Percentiles rank a stretch among this genome's conserved stretches.
These are phyloP conservation scores for Myoxocephalus aenaeus DNA, from an alignment of 2,797 vertebrate species.

Conservation along the genomic window DNA sequence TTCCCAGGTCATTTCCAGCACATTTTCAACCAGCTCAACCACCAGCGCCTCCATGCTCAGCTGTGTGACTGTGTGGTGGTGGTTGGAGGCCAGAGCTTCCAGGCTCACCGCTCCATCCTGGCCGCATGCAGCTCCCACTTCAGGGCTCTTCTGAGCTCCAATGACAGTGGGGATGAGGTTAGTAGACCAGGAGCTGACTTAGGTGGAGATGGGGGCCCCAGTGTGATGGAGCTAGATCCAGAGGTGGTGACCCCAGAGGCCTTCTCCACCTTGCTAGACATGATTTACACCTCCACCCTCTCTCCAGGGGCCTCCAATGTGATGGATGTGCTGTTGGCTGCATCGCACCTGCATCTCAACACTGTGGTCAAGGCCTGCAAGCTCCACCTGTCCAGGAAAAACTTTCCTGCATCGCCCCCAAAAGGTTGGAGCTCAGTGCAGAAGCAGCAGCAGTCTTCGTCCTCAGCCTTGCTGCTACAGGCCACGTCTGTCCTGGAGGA, in stretches of 20 bases:
- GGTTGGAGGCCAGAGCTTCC: conserved; percentile 93
- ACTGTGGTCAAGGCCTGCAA: conserved; percentile 97
- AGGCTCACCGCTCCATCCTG: conserved; percentile 93
- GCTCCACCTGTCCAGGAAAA: conserved; percentile 93
- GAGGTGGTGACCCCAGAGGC: conserved; percentile 96
- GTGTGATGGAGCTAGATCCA: conserved; percentile 74
- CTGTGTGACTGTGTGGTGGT: conserved; percentile 95
- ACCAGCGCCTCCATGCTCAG: conserved; percentile 94
- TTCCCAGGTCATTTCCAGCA: conserved; percentile 96
- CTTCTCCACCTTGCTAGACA: conserved; percentile 94
- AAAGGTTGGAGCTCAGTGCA: conserved; percentile 86
- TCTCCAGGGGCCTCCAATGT: conserved; percentile 94
- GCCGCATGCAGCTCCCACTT: conserved; percentile 98
- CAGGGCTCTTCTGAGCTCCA: conserved; percentile 91
- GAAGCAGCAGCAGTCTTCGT: conserved; percentile 82
- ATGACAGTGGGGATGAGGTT: conserved; percentile 58
- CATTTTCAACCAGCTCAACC: conserved; percentile 96
- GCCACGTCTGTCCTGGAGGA: conserved; percentile 87
- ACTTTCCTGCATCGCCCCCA: conserved; percentile 90
- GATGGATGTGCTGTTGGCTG: conserved; percentile 96
- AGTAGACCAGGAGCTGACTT: conserved; percentile 24
- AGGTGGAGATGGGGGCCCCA: conserved; percentile 27
- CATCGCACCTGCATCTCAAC: conserved; percentile 96
- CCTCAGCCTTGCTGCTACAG: conserved; percentile 21
- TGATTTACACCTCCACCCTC: conserved; percentile 98